Evolutionary conservation across 2,113 vertebrate genomes (phyloP).

Genomic region (Nicator chloris): DNA sequence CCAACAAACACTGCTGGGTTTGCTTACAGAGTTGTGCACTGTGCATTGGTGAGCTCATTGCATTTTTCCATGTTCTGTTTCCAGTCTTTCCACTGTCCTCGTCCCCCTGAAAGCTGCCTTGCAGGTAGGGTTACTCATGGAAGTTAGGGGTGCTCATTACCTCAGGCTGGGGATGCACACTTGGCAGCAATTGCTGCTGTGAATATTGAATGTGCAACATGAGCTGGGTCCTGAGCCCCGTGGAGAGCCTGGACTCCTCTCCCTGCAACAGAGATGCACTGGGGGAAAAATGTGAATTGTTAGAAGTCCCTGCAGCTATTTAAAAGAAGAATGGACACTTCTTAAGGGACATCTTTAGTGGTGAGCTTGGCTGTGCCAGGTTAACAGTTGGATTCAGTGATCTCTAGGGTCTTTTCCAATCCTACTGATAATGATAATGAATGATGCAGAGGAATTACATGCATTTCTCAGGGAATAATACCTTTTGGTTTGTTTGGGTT

Average conservation of each 20-base stretch:
- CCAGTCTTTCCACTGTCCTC: slow-evolving; percentile 6
- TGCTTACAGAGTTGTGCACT: neutral
- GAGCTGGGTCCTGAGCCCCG: neutral
- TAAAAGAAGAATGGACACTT: neutral
- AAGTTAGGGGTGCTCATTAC: neutral
- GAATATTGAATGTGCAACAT: neutral
- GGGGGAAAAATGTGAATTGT: neutral
- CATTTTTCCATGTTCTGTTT: slow-evolving; percentile 30
- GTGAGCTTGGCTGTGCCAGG: neutral
- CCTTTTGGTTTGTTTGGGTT: rapidly evolving
- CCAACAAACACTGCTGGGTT: neutral
- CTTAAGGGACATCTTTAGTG: neutral
- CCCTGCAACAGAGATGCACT: rapidly evolving
- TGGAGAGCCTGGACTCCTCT: neutral
- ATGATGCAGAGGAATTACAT: neutral
- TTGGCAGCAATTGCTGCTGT: neutral
- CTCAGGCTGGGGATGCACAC: neutral
- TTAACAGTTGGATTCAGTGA: neutral
- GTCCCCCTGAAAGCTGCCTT: neutral
- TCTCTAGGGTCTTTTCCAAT: neutral
- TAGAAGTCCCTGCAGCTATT: neutral
- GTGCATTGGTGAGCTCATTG: neutral
- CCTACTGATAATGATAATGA: neutral
- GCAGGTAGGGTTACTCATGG: slow-evolving; percentile 1
- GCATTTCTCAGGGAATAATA: neutral